A percentile compares a stretch with the other conserved stretches of the same genome.
Evolutionary conservation across 2,797 vertebrate genomes (phyloP).

Genomic region (Prunella strophiata): DNA sequence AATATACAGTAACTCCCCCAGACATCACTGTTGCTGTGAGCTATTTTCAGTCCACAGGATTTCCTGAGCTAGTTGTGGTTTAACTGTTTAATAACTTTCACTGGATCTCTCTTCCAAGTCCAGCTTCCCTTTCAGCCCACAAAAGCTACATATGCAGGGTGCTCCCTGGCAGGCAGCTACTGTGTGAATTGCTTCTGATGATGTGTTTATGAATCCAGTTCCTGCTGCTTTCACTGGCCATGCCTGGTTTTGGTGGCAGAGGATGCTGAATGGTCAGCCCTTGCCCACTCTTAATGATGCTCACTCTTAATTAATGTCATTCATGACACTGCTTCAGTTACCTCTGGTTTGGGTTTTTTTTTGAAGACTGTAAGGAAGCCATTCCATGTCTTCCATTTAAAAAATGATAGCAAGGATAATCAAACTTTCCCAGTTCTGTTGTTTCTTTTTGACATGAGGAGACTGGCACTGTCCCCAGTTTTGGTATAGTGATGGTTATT

Average conservation of each 20-base stretch:
- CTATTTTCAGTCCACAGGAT: slow-evolving; percentile 37
- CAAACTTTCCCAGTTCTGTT: background rate
- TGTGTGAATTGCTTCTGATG: background rate
- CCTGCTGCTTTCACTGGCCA: background rate
- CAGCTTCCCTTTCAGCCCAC: background rate
- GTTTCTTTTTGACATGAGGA: background rate
- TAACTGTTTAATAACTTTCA: slow-evolving; percentile 24
- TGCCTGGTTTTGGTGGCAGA: background rate
- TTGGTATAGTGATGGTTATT: background rate
- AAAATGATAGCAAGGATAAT: background rate
- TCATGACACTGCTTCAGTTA: background rate
- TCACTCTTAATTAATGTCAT: background rate
- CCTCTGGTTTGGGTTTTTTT: background rate
- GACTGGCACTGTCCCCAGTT: background rate
- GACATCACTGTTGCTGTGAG: slow-evolving; percentile 5
- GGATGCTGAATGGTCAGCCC: background rate
- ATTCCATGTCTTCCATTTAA: background rate
- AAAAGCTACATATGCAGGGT: background rate
- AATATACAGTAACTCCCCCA: background rate
- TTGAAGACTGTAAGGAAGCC: background rate
- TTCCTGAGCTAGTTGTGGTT: slow-evolving; percentile 29
- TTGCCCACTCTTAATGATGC: background rate
- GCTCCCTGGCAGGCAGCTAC: background rate
- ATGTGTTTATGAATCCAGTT: background rate
- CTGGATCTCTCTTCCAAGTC: background rate